phyloP scores from a whole-genome alignment of 2,888 invertebrate genomes.

The Melieria omissa region DNA sequence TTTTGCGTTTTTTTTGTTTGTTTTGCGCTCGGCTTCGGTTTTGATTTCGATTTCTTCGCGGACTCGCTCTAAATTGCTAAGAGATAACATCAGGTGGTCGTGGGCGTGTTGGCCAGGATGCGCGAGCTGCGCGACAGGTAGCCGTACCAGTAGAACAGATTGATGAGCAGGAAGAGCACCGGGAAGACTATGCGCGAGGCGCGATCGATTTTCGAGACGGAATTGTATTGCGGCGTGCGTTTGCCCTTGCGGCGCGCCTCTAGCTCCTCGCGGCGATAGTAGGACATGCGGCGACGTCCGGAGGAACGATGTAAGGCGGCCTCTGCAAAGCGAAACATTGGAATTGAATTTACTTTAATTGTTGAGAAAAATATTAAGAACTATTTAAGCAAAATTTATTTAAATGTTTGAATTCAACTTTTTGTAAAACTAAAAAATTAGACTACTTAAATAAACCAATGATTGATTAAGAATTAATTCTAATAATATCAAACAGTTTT shows the following conservation, averaged over 20 bases:
- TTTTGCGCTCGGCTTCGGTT: neutral
- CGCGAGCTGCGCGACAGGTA: conserved; percentile 74
- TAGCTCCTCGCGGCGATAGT: conserved; percentile 60
- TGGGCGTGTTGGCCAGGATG: conserved; percentile 56
- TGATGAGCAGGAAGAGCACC: conserved; percentile 78
- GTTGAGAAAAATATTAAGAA: too few relatives aligned
- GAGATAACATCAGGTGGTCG: conserved; percentile 66
- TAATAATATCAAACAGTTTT: too few relatives aligned
- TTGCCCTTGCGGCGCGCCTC: conserved; percentile 64
- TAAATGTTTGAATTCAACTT: neutral
- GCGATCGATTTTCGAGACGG: conserved; percentile 83
- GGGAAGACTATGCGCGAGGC: conserved; percentile 82
- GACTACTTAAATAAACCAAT: too few relatives aligned
- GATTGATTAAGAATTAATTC: too few relatives aligned
- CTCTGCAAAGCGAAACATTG: neutral
- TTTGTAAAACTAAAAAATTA: neutral
- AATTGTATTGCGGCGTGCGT: conserved; percentile 76
- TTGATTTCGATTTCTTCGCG: conserved; percentile 54
- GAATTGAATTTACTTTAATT: too few relatives aligned
- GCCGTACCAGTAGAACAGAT: conserved; percentile 83
- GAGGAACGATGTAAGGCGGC: conserved; percentile 24
- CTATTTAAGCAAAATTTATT: neutral
- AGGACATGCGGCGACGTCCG: conserved; percentile 61
- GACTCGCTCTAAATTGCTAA: conserved; percentile 65
- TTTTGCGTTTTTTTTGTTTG: neutral